Evolutionary conservation across 1,140 invertebrate genomes (phyloP).

Genomic region (Sitophilus oryzae): DNA sequence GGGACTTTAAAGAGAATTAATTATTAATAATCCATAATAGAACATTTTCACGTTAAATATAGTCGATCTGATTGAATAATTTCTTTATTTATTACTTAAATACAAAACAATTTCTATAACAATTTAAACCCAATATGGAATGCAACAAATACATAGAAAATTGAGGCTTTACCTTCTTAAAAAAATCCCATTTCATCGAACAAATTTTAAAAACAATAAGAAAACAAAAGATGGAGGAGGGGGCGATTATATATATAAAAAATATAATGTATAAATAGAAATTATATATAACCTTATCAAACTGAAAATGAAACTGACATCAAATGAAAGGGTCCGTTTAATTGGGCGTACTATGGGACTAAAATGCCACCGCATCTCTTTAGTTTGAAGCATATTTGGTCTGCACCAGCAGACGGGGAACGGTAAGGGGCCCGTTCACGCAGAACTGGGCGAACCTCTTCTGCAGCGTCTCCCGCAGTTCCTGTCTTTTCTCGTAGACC

Average conservation of each 20-base stretch:
- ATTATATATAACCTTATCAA: conserved; percentile 7
- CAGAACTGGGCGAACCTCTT: conserved; percentile 77
- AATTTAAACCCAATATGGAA: conserved; percentile 43
- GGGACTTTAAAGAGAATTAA: too few species aligned
- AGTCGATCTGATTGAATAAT: conserved; percentile 1
- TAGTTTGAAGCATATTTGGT: conserved; percentile 40
- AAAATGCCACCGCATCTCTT: conserved; percentile 7
- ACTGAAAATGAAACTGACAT: conserved; percentile 3
- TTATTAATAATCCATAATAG: too few species aligned
- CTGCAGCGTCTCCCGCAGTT: conserved; percentile 72
- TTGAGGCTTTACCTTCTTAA: too few species aligned
- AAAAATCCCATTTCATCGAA: too few species aligned
- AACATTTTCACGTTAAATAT: too few species aligned
- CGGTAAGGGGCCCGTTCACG: conserved; percentile 47
- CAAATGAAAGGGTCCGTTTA: conserved; percentile 17
- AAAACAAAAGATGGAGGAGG: conserved; percentile 10
- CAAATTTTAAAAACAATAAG: too few species aligned
- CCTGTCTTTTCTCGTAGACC: conserved; percentile 70
- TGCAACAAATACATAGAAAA: conserved; percentile 39
- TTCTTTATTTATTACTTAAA: conserved; percentile 34
- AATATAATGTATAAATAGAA: too few species aligned
- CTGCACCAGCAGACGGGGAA: conserved; percentile 37
- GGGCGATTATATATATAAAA: conserved; percentile 15
- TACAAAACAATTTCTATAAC: conserved; percentile 38
- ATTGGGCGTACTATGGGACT: conserved; percentile 19